These are phyloP conservation scores for Yponomeuta plumbellus DNA, from an alignment of 2,888 invertebrate species.

Conservation along the genomic window DNA sequence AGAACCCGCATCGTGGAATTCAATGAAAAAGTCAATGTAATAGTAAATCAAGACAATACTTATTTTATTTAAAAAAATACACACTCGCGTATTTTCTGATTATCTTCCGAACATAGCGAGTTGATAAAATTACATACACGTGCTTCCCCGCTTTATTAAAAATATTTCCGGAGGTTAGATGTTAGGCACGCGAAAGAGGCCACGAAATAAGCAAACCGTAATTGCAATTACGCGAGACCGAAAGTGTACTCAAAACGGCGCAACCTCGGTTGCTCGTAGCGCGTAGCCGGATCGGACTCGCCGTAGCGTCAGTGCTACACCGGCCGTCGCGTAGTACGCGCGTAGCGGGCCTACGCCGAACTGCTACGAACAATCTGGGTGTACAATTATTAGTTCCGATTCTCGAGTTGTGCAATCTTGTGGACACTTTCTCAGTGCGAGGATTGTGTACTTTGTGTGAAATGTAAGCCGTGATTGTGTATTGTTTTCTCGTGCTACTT, in stretches of 20 bases:
- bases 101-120: too few species aligned
- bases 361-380: conserved; percentile 35
- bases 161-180: not conserved
- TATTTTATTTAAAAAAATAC: too few species aligned
- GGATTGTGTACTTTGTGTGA: conserved; percentile 47
- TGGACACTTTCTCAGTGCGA: conserved; percentile 25
- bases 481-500: not conserved
- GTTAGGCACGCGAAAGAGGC: not conserved
- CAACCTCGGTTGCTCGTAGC: not conserved
- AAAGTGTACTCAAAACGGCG: not conserved
- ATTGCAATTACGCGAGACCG: not conserved
- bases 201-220: not conserved
- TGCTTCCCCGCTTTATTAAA: too few species aligned
- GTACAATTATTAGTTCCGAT: conserved; percentile 19
- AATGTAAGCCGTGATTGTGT: conserved; percentile 25
- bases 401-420: conserved; percentile 35
- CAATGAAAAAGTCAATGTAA: too few species aligned
- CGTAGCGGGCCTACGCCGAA: conserved; percentile 31
- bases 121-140: too few species aligned
- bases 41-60: too few species aligned
- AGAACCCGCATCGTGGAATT: too few species aligned
- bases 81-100: too few species aligned
- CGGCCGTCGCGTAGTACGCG: conserved; percentile 61
- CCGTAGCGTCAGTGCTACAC: conserved; percentile 65
- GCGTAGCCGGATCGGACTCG: conserved; percentile 12